These are phyloP conservation scores for Styela plicata DNA, from an alignment of 23 tunicate genomes.

Conservation along the genomic window DNA sequence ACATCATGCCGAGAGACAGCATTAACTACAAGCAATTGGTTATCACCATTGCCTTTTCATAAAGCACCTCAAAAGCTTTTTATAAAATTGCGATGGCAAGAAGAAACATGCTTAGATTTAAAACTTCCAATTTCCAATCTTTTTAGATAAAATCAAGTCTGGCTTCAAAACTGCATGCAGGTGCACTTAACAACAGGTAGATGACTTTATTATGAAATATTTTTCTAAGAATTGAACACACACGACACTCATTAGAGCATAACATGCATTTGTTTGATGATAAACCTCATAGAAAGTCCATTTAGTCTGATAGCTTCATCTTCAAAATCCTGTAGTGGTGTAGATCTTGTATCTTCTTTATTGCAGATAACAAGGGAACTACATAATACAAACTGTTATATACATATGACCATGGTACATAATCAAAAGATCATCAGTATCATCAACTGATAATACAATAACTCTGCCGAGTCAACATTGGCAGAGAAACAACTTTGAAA, in stretches of 20 bases:
- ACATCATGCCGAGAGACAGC: neutral
- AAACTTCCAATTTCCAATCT: neutral
- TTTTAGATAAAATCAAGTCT: neutral
- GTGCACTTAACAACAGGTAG: constrained; percentile 1
- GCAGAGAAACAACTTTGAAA: too few relatives aligned
- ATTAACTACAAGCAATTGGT: neutral
- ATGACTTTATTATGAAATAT: constrained; percentile 10
- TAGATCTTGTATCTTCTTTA: neutral
- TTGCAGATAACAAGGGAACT: neutral
- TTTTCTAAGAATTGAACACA: constrained; percentile 13
- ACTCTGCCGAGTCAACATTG: too few relatives aligned
- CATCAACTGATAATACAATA: too few relatives aligned
- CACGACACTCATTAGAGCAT: constrained; percentile 25
- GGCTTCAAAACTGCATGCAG: constrained; percentile 15
- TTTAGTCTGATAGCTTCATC: neutral
- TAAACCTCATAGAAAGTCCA: neutral
- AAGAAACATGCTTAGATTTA: neutral
- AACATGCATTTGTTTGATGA: constrained; percentile 23
- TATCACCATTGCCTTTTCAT: neutral
- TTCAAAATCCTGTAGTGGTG: neutral
- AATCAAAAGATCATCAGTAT: too few relatives aligned
- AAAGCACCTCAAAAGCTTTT: neutral
- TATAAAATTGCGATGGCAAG: neutral
- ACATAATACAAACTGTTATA: neutral
- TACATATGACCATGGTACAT: too few relatives aligned